Evolutionary conservation across 2,888 invertebrate genomes (phyloP), one percentile per base, ranked within the genome.

Genomic region (Callimorpha dominula): DNA sequence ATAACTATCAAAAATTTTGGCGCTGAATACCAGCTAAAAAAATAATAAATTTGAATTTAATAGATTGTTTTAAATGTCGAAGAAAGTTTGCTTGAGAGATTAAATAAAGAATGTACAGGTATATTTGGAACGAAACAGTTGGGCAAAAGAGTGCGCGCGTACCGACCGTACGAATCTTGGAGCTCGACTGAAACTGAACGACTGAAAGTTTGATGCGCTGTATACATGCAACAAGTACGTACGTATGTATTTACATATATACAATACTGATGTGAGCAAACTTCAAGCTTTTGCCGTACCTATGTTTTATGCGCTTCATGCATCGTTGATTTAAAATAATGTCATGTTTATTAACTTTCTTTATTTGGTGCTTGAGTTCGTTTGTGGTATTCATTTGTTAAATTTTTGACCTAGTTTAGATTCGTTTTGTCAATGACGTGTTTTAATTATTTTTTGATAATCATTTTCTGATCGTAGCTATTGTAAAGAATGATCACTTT

Each of bases 211-310:
- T 86, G 71, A 69, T 74, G 71, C 75, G 76, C 75, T 80, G 81
- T 84, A 81, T 85, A 81, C 86, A 82, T 90, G 88, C 91, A 91
- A 91, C 92, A 91, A 91, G 92, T 91, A 90, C 72, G 79, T 85
- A 83, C 74, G 75, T 82, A 76, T 43, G 60, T 75, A 65, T 69
- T 70, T 70, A 67, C 71, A 64, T 76, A 70, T 68, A 72, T 70
- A 67, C 73, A 66, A 70, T 68, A 77, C 73, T 62, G 68, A 73
- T 71, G 72, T 73, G 68, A 74, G 77, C 69, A 43, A 54, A 74
- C 76, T 74, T 73, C 63, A 60, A 75, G 70, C 66, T 65, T 74
- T 67, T 68, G 31, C 68, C 49, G 46, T 71, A 31, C 31, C 31
- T 31, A n/a, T 65, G 50, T 66, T 77, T 66, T 62, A 68, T 73